These are phyloP conservation scores for Myripristis murdjan DNA, from an alignment of 2,797 vertebrate species.

Conservation along the genomic window DNA sequence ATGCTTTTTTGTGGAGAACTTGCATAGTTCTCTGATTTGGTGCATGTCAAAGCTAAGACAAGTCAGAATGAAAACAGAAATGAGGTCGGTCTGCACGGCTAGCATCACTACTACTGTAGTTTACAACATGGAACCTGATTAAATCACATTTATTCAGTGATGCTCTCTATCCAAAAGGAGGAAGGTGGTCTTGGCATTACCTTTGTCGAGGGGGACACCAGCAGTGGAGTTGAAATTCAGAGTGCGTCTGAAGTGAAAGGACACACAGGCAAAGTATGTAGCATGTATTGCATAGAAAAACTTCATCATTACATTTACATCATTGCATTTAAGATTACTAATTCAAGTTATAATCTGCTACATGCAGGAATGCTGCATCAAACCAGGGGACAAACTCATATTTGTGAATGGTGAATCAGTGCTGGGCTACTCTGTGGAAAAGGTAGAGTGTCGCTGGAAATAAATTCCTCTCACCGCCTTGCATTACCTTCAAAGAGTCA, in stretches of 20 bases:
- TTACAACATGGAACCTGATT: neutral
- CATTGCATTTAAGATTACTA: neutral
- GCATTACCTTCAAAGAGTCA: neutral
- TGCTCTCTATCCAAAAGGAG: slow-evolving; percentile 82
- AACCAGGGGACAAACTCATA: slow-evolving; percentile 88
- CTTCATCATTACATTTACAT: neutral
- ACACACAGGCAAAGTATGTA: slow-evolving; percentile 84
- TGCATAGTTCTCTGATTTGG: slow-evolving; percentile 5
- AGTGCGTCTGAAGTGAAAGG: slow-evolving; percentile 88
- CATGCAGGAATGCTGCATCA: slow-evolving; percentile 89
- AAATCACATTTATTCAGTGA: neutral
- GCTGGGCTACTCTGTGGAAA: slow-evolving; percentile 87
- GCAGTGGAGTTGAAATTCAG: slow-evolving; percentile 85
- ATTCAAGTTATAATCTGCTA: slow-evolving; percentile 22
- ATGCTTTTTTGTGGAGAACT: slow-evolving; percentile 13
- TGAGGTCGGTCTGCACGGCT: neutral
- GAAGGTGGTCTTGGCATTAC: slow-evolving; percentile 89
- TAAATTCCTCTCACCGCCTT: neutral
- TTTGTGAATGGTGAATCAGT: slow-evolving; percentile 91
- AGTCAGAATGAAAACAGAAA: neutral
- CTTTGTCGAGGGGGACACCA: slow-evolving; percentile 87
- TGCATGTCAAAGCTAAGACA: neutral
- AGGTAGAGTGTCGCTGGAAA: slow-evolving; percentile 78
- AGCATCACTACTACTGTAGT: neutral
- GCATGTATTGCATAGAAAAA: neutral